Conservation (phyloP, 2,113 vertebrate genomes). For the Pterocles gutturalis region DNA sequence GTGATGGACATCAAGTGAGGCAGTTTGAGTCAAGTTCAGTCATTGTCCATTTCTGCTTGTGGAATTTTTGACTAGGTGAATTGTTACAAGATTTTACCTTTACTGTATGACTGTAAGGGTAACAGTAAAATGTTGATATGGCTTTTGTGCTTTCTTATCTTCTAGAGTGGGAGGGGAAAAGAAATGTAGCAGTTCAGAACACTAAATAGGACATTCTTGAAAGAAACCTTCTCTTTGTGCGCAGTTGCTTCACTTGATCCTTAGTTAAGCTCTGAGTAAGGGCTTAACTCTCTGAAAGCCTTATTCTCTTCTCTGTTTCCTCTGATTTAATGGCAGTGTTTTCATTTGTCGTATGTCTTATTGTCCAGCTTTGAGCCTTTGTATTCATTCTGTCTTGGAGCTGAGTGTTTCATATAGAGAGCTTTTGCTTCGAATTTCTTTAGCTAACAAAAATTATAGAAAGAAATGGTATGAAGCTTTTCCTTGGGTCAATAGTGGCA, state of each 20-base stretch:
- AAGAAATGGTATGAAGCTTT: neutral
- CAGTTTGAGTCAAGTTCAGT: conserved; percentile 65
- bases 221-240: neutral
- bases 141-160: conserved; percentile 7
- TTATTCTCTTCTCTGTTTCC: neutral
- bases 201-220: neutral
- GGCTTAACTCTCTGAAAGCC: neutral
- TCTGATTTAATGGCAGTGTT: neutral
- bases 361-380: neutral
- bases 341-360: conserved; percentile 28
- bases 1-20: conserved; percentile 59
- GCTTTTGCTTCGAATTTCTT: neutral
- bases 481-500: neutral
- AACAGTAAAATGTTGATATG: neutral
- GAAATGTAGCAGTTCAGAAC: neutral
- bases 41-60: conserved; percentile 64
- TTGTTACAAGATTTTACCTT: conserved; percentile 53
- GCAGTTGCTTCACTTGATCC: neutral
- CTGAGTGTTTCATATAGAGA: neutral
- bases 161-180: neutral
- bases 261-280: neutral
- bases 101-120: conserved; percentile 65
- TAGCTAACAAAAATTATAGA: neutral
- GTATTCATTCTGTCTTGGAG: neutral
- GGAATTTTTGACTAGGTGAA: conserved; percentile 55